Base-by-base conservation (phyloP, 2,888 invertebrate genomes). In the Torymus aiolomorphi region DNA sequence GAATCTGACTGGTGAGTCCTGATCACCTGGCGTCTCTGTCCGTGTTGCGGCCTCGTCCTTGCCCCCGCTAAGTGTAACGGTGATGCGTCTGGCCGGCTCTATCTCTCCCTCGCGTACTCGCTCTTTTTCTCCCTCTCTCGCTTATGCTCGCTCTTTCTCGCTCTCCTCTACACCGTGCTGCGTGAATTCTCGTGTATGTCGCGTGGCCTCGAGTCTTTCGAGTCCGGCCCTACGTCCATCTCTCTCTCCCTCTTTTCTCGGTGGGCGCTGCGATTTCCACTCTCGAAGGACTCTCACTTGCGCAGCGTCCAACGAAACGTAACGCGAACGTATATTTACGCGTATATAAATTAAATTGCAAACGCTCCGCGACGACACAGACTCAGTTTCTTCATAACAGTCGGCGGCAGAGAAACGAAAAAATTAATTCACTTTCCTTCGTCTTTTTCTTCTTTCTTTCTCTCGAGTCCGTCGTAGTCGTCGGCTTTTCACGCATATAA, bases 181-280 rank as follows among this genome's bases (percentile, higher is more conserved):
- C 31, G 12, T 24, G 63, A 54, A 56, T 52, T 74, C 52, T 70
- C 54, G 74, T 61, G 71, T 59, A 67, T 67, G 62, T 83, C 82
- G 79, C 82, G 80, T 77, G 78, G 81, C 82, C 81, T 83, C 82
- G 78, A 76, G 56, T 80, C 76, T 82, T 69, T 80, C 83, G 83
- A 77, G 80, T 82, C 81, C 80, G 81, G 82, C 81, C 80, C 82
- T 82, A 82, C 84, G 84, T 85, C 85, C 86, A 86, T 86, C 84
- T 67, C 81, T 78, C 66, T 61, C 62, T 74, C 63, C 42, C 8
- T 31, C 52, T 51, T 42, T 24, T 51, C 42, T 74, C 56, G 56
- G 24, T 72, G 65, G 59, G 59, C 59, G 69, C 73, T 49, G 42
- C 42, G 42, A 42, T 42, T 42, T 42, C 8, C 5, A 1, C 42